These are phyloP conservation scores for Pachyramphus minor DNA, from an alignment of 2,113 vertebrate genomes.

Conservation along the genomic window DNA sequence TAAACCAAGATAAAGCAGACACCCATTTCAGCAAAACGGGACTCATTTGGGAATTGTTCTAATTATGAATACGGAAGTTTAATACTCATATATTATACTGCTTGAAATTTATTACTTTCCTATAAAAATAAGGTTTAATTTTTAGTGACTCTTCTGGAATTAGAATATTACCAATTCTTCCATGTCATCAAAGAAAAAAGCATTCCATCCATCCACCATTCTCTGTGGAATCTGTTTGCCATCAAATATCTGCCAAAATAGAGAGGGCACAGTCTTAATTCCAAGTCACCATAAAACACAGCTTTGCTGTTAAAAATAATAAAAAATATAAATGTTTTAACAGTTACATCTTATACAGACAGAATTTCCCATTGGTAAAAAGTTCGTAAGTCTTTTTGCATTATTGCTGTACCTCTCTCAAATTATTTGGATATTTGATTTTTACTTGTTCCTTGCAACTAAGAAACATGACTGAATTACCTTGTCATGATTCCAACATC, in stretches of 20 bases:
- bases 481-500: not conserved
- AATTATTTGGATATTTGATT: not conserved
- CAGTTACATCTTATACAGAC: not conserved
- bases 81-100: not conserved
- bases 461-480: not conserved
- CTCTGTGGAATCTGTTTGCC: conserved; percentile 86
- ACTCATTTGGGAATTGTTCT: not conserved
- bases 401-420: not conserved
- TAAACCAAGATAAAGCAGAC: not conserved
- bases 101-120: not conserved
- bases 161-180: conserved; percentile 85
- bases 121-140: not conserved
- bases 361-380: not conserved
- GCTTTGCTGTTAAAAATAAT: not conserved
- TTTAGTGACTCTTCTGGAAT: not conserved
- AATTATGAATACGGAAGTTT: not conserved
- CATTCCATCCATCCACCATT: conserved; percentile 99
- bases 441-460: not conserved
- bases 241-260: conserved; percentile 87
- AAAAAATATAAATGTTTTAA: not conserved
- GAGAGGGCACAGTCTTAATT: not conserved
- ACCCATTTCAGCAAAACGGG: not conserved
- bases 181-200: conserved; percentile 92
- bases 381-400: not conserved
- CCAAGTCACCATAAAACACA: not conserved